A percentile compares a stretch with the other conserved stretches of the same genome.
Evolutionary conservation across 2,113 vertebrate species (phyloP).

Genomic region (Passer domesticus): DNA sequence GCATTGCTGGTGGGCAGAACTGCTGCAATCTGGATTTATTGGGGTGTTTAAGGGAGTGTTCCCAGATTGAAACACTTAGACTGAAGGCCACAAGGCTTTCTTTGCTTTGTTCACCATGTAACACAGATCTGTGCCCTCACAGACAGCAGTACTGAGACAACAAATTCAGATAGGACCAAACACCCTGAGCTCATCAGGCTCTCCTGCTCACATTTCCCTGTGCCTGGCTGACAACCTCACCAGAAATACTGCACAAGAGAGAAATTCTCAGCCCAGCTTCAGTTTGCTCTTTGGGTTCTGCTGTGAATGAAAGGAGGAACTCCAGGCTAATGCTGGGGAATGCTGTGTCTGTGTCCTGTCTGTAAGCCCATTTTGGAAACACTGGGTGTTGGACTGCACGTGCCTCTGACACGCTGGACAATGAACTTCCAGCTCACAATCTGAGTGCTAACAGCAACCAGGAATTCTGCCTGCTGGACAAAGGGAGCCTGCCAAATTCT

Average conservation of each 20-base stretch:
- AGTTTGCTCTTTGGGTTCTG: not conserved
- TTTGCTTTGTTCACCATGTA: not conserved
- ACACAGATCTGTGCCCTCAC: not conserved
- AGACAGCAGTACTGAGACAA: not conserved
- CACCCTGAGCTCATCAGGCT: not conserved
- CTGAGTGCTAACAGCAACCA: not conserved
- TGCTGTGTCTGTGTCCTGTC: not conserved
- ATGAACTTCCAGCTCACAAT: not conserved
- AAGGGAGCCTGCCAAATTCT: not conserved
- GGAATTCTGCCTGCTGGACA: not conserved
- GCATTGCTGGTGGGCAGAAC: not conserved
- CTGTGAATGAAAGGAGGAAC: not conserved
- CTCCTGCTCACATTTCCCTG: not conserved
- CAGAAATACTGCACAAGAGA: not conserved
- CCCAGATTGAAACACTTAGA: not conserved
- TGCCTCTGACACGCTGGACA: not conserved
- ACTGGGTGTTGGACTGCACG: not conserved
- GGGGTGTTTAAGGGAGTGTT: not conserved
- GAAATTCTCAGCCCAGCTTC: not conserved
- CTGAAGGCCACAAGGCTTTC: not conserved
- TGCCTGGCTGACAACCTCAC: not conserved
- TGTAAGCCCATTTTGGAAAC: not conserved
- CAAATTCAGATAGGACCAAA: not conserved
- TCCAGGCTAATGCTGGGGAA: not conserved
- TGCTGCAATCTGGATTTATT: not conserved